phyloP scores from a whole-genome alignment of 64 coral and sea anemone genomes.

The Porites australiensis region DNA sequence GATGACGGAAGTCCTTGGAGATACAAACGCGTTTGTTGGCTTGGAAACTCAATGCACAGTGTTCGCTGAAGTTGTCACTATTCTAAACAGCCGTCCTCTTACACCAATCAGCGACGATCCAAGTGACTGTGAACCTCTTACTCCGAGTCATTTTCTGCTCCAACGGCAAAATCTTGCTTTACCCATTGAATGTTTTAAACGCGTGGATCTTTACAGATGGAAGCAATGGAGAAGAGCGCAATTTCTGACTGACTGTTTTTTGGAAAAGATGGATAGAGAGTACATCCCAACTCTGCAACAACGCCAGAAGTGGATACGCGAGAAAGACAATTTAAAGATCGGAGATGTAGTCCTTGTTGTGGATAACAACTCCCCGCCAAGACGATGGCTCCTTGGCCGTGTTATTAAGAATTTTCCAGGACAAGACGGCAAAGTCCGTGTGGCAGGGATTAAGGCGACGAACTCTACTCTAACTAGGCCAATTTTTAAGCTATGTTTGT shows the following conservation, averaged over 20 bases:
- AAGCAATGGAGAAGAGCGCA: conserved; percentile 19
- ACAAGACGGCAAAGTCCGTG: background rate
- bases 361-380: background rate
- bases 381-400: background rate
- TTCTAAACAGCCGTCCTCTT: conserved; percentile 37
- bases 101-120: conserved; percentile 34
- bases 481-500: background rate
- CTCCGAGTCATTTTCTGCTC: conserved; percentile 45
- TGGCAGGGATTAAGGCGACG: background rate
- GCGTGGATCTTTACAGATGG: background rate
- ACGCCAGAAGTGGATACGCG: background rate
- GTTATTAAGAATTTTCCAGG: background rate
- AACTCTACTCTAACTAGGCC: background rate
- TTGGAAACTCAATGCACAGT: conserved; percentile 26
- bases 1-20: background rate
- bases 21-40: background rate
- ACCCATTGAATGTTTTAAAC: background rate
- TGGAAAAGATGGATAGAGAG: background rate
- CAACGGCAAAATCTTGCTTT: background rate
- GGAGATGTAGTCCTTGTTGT: background rate
- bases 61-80: conserved; percentile 33
- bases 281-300: background rate
- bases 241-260: background rate
- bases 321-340: background rate
- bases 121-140: conserved; percentile 20